phyloP scores from a whole-genome alignment of 2,888 invertebrate species.

The Aromia moschata region DNA sequence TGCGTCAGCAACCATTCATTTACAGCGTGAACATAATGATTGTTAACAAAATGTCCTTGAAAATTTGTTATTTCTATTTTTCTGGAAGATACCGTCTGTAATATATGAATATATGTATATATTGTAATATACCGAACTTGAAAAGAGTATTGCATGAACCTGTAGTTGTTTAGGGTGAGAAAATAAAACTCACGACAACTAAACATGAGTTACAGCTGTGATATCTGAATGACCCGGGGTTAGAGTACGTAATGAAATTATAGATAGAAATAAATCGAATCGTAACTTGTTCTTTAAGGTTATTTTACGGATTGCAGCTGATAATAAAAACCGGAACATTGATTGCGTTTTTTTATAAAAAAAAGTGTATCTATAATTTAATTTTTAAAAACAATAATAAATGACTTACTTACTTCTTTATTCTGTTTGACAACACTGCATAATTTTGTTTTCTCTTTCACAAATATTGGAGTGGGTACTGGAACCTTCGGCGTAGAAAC shows the following conservation, averaged over 20 bases:
- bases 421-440: no score
- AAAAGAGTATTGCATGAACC: background rate
- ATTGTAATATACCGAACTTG: background rate
- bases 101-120: no score
- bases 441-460: no score
- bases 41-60: conserved; percentile 5
- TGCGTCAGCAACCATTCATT: conserved; percentile 10
- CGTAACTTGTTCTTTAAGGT: background rate
- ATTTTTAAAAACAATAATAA: no score
- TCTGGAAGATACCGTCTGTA: background rate
- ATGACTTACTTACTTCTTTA: no score
- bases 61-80: background rate
- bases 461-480: no score
- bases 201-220: background rate
- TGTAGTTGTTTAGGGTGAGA: background rate
- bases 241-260: background rate
- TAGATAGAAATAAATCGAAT: background rate
- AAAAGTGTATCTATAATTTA: no score
- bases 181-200: background rate
- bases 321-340: conserved; percentile 4
- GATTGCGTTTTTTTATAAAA: background rate
- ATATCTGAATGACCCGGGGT: background rate
- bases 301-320: background rate
- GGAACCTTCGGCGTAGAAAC: no score
- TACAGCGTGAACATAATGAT: background rate